A percentile compares a stretch with the other conserved stretches of the same genome.
These are phyloP conservation scores for Poeciliopsis paucimaculata DNA, from an alignment of 2,797 vertebrate genomes.

Conservation along the genomic window DNA sequence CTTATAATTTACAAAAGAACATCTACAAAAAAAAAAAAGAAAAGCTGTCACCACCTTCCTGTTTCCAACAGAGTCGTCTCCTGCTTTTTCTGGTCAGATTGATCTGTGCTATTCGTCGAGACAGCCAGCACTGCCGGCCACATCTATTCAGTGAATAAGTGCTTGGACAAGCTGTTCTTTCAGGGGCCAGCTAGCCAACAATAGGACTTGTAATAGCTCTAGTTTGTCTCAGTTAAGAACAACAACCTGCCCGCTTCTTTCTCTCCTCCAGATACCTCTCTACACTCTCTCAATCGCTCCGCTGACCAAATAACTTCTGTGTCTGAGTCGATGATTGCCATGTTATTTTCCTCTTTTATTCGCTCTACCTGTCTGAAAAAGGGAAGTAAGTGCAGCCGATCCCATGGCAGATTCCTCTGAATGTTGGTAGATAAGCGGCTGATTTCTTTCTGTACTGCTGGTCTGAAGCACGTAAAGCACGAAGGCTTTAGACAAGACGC, in stretches of 20 bases:
- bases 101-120: conserved; percentile 70
- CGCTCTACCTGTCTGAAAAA: conserved; percentile 11
- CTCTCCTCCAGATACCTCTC: conserved; percentile 31
- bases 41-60: neutral
- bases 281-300: conserved; percentile 12
- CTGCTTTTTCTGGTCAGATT: conserved; percentile 58
- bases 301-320: conserved; percentile 48
- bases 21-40: neutral
- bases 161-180: conserved; percentile 79
- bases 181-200: conserved; percentile 70
- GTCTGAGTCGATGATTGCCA: conserved; percentile 11
- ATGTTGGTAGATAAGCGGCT: neutral
- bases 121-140: conserved; percentile 62
- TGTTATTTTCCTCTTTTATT: conserved; percentile 33
- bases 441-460: neutral
- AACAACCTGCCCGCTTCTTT: conserved; percentile 40
- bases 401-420: neutral
- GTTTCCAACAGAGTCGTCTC: conserved; percentile 10
- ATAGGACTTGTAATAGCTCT: conserved; percentile 75
- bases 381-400: conserved; percentile 8
- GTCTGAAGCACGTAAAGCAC: neutral
- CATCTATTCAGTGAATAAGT: conserved; percentile 76
- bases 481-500: neutral
- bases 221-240: conserved; percentile 81
- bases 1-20: neutral